A percentile compares a stretch with the other conserved stretches of the same genome.
These are phyloP conservation scores for Mythimna vitellina DNA, from an alignment of 2,888 invertebrate species.

Conservation along the genomic window DNA sequence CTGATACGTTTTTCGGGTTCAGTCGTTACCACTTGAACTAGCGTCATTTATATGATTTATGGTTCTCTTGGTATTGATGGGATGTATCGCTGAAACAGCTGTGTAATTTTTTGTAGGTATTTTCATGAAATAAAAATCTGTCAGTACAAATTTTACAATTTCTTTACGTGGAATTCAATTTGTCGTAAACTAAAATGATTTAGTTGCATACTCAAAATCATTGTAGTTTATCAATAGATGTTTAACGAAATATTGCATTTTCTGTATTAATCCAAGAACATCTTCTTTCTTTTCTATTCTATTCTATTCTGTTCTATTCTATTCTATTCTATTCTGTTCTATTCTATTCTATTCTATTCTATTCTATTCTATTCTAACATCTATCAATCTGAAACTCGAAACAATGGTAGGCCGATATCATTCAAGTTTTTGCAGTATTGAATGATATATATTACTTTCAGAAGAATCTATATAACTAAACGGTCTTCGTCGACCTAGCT, in stretches of 20 bases:
- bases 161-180: background rate
- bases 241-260: background rate
- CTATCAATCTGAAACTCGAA: background rate
- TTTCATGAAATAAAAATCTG: background rate
- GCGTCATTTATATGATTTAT: conserved; percentile 81
- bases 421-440: background rate
- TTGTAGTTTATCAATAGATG: background rate
- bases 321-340: too few species aligned
- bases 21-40: conserved; percentile 73
- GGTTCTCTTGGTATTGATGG: conserved; percentile 76
- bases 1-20: conserved; percentile 86
- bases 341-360: too few species aligned
- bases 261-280: background rate
- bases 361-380: too few species aligned
- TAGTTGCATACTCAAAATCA: too few species aligned
- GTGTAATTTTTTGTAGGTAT: conserved; percentile 24
- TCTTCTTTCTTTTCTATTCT: too few species aligned
- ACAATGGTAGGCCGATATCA: background rate
- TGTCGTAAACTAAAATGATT: background rate
- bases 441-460: too few species aligned
- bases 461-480: too few species aligned
- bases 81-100: conserved; percentile 38
- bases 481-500: too few species aligned
- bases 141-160: background rate
- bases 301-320: too few species aligned